Conservation (phyloP, 2,888 invertebrate genomes). For the Erebia ligea region DNA sequence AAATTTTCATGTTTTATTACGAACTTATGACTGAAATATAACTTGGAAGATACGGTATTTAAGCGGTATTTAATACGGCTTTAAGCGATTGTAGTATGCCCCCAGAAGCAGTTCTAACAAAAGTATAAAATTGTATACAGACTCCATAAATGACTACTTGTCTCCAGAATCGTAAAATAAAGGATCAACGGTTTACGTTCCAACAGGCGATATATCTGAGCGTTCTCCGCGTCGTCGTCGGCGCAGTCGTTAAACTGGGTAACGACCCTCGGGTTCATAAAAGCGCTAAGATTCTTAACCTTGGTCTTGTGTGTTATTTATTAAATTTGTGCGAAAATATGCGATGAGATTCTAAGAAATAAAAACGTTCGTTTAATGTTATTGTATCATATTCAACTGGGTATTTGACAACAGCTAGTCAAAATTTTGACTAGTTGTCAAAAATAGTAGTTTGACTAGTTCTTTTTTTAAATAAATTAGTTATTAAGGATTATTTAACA, state of each 20-base stretch:
- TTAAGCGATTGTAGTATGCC: no score
- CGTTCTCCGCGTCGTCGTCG: slow-evolving; percentile 47
- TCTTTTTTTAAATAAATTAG: no score
- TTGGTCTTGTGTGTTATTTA: slow-evolving; percentile 10
- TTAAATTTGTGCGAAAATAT: neutral
- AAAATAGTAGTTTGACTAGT: no score
- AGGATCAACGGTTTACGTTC: slow-evolving; percentile 23
- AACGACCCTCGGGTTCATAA: slow-evolving; percentile 41
- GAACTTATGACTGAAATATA: no score
- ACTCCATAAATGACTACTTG: slow-evolving; percentile 27
- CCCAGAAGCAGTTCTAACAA: neutral
- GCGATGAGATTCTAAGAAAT: neutral
- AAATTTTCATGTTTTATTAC: no score
- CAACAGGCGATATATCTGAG: slow-evolving; percentile 58
- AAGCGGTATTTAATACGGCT: no score
- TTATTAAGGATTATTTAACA: no score
- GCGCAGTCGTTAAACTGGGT: slow-evolving; percentile 55
- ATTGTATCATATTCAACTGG: no score
- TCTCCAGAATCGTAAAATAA: slow-evolving; percentile 30
- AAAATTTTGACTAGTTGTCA: no score
- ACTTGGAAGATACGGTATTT: no score
- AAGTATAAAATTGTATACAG: slow-evolving; percentile 11
- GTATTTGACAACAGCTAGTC: no score
- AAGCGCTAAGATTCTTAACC: slow-evolving; percentile 12
- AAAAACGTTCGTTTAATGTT: no score